Evolutionary conservation across 2,797 vertebrate species (phyloP), one percentile per base, ranked within the genome.

Genomic region (Myotis planiceps): DNA sequence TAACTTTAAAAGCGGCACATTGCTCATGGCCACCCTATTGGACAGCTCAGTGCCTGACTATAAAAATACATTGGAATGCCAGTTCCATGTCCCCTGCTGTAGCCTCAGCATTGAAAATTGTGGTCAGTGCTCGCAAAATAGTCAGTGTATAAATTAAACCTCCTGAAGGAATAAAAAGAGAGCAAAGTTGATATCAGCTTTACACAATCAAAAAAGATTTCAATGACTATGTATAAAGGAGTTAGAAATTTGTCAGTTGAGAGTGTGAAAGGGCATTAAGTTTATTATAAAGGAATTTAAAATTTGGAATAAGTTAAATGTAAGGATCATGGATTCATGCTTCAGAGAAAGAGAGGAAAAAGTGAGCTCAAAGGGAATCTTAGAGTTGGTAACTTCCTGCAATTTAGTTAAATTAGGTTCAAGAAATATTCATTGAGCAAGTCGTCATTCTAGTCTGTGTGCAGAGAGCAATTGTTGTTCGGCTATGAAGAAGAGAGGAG

Each of bases 121-220:
- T 32, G 85, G 39, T 60, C 74, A 32, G 37, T 82, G 9, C 63
- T 97, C 85, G 90, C 47, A 90, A 90, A 95, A 84, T 32, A 76
- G 34, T 21, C 53, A 2, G 10, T 69, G 4, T 42, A 8, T 42
- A 39, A 92, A 66, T 81, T 63, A 94, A 89, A 85, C 55, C 65
- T 51, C 9, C n/a, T 42, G 42, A 94, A 88, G 58, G 39, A 82
- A 39, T 7, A 47, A 39, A 96, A 49, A 29, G 9, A 88, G 13
- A 65, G 27, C 68, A 25, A 84, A 47, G n/a, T 21, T 47, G 9
- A 78, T 47, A 21, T 6, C 34, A 37, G 27, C 47, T 83, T 76
- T 89, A 71, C 29, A 71, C 47, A 66, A 29, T 71, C 34, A 91
- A 75, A 66, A 34, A 66, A 78, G n/a, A 29, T 72, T 63, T 81